Evolutionary conservation across 2,113 vertebrate species (phyloP), one percentile per base, ranked within the genome.

Genomic region (Sylvicapra grimmia): DNA sequence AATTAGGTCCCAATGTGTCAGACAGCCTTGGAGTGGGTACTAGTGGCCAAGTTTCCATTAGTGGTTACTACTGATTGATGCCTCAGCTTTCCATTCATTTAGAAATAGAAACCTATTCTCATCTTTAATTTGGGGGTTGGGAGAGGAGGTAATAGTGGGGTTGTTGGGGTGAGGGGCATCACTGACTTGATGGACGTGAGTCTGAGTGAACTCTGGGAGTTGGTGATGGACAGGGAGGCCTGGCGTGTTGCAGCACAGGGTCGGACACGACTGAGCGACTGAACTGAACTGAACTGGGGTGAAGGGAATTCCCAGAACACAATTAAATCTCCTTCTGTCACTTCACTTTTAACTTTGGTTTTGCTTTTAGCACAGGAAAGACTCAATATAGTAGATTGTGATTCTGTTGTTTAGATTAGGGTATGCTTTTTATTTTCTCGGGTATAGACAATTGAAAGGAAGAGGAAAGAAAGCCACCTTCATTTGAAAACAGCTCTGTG

Each of bases 1-100:
- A 96, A 61, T 97, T 94, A 96, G 94, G 97, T 97, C 93, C 97
- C 94, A 98, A 94, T 88, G 89, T 94, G 96, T 95, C 58, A 80
- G 92, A 44, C 85, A 82, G 93, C 93, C 94, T 92, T 16, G 9
- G 88, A 86, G 68, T 88, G 61, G 33, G 56, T 86, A 25, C 85
- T 80, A 7, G 77, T 88, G 91, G 97, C 97, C 97, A 97, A 94
- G 93, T 97, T 98, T 97, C 93, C 93, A 92, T 87, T 23, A 47
- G 72, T 13, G 91, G 82, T 93, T 94, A 27, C 94, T 72, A 53
- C 44, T 59, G 93, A 97, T 65, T 47, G 83, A 95, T 80, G 94
- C 86, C 84, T 95, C n/a, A 51, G 79, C 89, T 27, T 82, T 77
- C 91, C 82, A 44, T 82, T 90, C 44, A 31, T 89, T 79, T 97